Base-by-base conservation (phyloP, 2,113 vertebrate species). In the Eulacestoma nigropectus region DNA sequence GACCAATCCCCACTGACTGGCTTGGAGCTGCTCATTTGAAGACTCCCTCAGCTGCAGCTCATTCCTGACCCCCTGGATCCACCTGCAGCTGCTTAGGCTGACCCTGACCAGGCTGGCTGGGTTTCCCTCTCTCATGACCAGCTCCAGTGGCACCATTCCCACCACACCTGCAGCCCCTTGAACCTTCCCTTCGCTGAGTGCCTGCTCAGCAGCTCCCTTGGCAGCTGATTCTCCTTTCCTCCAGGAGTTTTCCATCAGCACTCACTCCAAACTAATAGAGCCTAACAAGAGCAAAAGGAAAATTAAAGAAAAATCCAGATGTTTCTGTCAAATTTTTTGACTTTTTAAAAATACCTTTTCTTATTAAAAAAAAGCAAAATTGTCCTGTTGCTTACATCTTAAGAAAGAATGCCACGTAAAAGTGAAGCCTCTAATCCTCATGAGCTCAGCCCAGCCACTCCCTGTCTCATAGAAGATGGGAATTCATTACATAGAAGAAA, bases 1-100 rank as follows among this genome's bases (percentile, higher is more conserved):
- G 20, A 3, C 25, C 30, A 7, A 3, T 15, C 5, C 8, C 13
- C 10, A 1, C 20, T 64, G 14, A 6, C 30, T 56, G 27, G 1
- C 7, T 16, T 20, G 17, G 41, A 53, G 30, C 49, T 55, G 65
- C 60, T 20, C 20, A 16, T 53, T 57, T 64, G 41, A 11, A 9
- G 3, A 2, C 26, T 47, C 52, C 29, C 41, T 60, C 39, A 46
- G 21, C 30, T 69, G 44, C 72, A 89, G 23, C 29, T 57, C 21
- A 6, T 10, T 35, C 21, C 7, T 56, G 32, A 35, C 4, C 39
- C 59, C 73, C 26, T n/a, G 52, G 7, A 13, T 50, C 26, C 63
- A 30, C 18, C 41, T 60, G 32, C 42, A 74, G 37, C 11, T 74
- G 27, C n/a, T 35, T 23, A 33, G 32, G 44, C 35, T 49, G 25